phyloP scores from a whole-genome alignment of 2,113 vertebrate species.

The Paramormyrops kingsleyae region DNA sequence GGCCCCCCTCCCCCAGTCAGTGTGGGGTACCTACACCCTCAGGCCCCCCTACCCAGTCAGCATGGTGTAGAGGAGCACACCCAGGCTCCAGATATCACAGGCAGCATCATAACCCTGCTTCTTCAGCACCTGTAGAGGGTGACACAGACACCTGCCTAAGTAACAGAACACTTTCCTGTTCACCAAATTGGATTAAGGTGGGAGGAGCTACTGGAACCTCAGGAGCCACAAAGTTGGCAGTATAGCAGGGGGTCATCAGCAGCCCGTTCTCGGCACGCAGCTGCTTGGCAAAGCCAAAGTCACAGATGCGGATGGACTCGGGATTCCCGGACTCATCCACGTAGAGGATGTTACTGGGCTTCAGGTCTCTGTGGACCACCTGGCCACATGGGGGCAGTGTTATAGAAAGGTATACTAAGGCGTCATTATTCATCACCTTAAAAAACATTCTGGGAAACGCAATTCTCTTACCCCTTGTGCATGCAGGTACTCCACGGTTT shows the following conservation, averaged over 20 bases:
- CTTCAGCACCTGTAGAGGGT: slow-evolving; percentile 68
- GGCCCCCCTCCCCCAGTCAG: slow-evolving; percentile 59
- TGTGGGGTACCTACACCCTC: slow-evolving; percentile 22
- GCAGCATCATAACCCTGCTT: slow-evolving; percentile 82
- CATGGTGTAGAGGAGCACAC: slow-evolving; percentile 83
- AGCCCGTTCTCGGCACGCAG: slow-evolving; percentile 77
- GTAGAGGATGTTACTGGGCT: slow-evolving; percentile 60
- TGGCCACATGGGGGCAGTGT: slow-evolving; percentile 31
- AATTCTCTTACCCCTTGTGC: neutral
- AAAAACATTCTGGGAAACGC: neutral
- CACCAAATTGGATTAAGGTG: neutral
- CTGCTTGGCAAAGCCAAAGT: slow-evolving; percentile 83
- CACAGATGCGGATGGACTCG: slow-evolving; percentile 80
- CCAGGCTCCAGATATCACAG: slow-evolving; percentile 84
- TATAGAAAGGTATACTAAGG: neutral
- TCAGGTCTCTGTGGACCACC: slow-evolving; percentile 82
- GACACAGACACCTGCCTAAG: neutral
- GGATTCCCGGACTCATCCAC: slow-evolving; percentile 75
- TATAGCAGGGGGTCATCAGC: slow-evolving; percentile 79
- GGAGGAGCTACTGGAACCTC: slow-evolving; percentile 54
- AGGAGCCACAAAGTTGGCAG: slow-evolving; percentile 81
- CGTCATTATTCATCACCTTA: neutral
- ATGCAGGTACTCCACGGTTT: neutral
- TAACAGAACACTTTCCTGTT: neutral
- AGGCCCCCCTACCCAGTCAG: slow-evolving; percentile 58